These are phyloP conservation scores for Mesopsocus fuscifrons DNA, from an alignment of 2,888 invertebrate species.

Conservation along the genomic window DNA sequence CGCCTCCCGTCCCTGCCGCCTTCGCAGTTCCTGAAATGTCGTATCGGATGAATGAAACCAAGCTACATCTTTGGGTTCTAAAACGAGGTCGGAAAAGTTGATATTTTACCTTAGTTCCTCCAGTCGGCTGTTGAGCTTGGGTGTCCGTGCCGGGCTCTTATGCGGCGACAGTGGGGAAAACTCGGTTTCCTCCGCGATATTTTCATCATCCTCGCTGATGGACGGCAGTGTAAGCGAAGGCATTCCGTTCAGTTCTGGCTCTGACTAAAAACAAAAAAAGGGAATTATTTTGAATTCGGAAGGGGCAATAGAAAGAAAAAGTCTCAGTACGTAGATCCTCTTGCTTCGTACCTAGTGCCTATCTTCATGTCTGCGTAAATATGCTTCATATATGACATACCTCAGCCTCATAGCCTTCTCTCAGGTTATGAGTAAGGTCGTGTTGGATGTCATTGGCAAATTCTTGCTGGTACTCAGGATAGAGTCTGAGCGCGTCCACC, in stretches of 20 bases:
- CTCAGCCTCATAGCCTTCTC: constrained; percentile 84
- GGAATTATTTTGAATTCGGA: constrained; percentile 11
- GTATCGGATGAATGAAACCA: too few species aligned
- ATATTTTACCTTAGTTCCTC: constrained; percentile 7
- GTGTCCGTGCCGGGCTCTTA: constrained; percentile 41
- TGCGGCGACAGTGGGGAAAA: constrained; percentile 42
- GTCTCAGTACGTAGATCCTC: too few species aligned
- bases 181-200: constrained; percentile 46
- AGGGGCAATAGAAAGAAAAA: too few species aligned
- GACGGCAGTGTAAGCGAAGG: constrained; percentile 75
- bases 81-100: too few species aligned
- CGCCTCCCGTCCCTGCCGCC: constrained; percentile 19
- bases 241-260: constrained; percentile 54
- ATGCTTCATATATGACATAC: constrained; percentile 28
- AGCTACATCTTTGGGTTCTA: too few species aligned
- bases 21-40: constrained; percentile 21
- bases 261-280: constrained; percentile 28
- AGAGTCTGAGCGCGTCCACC: constrained; percentile 70
- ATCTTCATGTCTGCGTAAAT: too few species aligned
- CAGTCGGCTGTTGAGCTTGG: constrained; percentile 36
- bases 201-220: constrained; percentile 90
- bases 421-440: constrained; percentile 82
- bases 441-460: constrained; percentile 89
- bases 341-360: background rate
- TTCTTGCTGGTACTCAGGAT: constrained; percentile 88